Conservation (phyloP, 2,797 vertebrate genomes). For the Gadopsis bispinosus region DNA sequence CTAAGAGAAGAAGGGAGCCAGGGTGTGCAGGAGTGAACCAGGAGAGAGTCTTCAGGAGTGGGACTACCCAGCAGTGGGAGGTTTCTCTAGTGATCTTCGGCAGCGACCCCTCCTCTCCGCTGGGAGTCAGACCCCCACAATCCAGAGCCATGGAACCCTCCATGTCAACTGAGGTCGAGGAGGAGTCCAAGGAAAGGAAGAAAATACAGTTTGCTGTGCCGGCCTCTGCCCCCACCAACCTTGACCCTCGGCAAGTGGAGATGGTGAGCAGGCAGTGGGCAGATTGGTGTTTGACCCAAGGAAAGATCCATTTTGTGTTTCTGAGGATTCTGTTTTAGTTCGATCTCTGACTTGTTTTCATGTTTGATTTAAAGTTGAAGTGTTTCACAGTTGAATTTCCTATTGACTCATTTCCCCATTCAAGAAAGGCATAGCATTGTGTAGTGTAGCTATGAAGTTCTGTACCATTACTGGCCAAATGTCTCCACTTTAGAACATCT, state of each 20-base stretch:
- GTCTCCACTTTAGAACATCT: background rate
- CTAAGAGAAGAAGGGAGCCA: slow-evolving; percentile 18
- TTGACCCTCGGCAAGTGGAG: slow-evolving; percentile 96
- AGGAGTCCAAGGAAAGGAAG: slow-evolving; percentile 92
- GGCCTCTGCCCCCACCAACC: slow-evolving; percentile 87
- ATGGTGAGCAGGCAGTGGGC: slow-evolving; percentile 87
- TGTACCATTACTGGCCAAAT: background rate
- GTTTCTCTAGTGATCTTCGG: slow-evolving; percentile 54
- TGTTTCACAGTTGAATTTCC: slow-evolving; percentile 2
- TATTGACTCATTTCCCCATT: background rate
- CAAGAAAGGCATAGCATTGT: background rate
- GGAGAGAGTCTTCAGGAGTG: slow-evolving; percentile 48
- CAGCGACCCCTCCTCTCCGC: slow-evolving; percentile 29
- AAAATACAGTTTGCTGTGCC: slow-evolving; percentile 96
- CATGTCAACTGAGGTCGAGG: slow-evolving; percentile 73
- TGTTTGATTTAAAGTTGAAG: background rate
- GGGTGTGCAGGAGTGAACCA: slow-evolving; percentile 47
- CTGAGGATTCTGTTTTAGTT: background rate
- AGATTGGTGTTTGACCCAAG: slow-evolving; percentile 22
- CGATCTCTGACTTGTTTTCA: slow-evolving; percentile 2
- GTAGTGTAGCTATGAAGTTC: background rate
- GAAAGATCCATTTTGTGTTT: background rate
- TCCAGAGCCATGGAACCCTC: slow-evolving; percentile 81
- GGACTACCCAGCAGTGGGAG: slow-evolving; percentile 63
- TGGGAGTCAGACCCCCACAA: slow-evolving; percentile 67